Percentiles rank a stretch among this genome's conserved stretches.
Evolutionary conservation across 2,888 invertebrate species (phyloP).

Genomic region (Latrodectus elegans): DNA sequence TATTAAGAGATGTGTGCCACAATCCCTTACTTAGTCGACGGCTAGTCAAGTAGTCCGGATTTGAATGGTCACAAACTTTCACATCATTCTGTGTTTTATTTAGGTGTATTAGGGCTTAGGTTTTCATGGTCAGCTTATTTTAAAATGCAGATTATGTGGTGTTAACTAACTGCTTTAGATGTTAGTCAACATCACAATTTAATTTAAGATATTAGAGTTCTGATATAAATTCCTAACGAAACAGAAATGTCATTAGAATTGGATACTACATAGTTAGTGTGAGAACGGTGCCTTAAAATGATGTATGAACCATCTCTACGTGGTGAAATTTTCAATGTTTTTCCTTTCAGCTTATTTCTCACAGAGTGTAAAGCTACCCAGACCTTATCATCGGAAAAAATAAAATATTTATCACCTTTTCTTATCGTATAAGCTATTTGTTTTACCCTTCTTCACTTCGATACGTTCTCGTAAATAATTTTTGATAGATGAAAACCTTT

Average conservation of each 20-base stretch:
- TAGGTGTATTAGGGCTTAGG: no score
- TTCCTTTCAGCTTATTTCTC: not conserved
- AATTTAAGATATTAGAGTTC: not conserved
- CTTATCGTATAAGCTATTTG: not conserved
- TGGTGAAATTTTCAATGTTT: not conserved
- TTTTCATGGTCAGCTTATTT: no score
- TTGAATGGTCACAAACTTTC: no score
- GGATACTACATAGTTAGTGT: not conserved
- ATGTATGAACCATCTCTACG: not conserved
- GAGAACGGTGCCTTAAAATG: not conserved
- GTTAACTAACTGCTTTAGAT: not conserved
- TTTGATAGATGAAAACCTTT: not conserved
- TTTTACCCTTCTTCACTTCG: not conserved
- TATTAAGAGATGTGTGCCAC: no score
- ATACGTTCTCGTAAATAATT: not conserved
- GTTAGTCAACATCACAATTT: no score
- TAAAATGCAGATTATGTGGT: no score
- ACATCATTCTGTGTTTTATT: no score
- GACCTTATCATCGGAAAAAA: not conserved
- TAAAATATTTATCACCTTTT: not conserved
- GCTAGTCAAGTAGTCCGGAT: no score
- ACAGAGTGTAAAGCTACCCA: not conserved
- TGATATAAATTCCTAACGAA: not conserved
- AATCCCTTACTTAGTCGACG: no score
- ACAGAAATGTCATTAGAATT: not conserved